These are phyloP conservation scores for Chaetoderma sp. DNA, from an alignment of 2,888 invertebrate species.

Conservation along the genomic window DNA sequence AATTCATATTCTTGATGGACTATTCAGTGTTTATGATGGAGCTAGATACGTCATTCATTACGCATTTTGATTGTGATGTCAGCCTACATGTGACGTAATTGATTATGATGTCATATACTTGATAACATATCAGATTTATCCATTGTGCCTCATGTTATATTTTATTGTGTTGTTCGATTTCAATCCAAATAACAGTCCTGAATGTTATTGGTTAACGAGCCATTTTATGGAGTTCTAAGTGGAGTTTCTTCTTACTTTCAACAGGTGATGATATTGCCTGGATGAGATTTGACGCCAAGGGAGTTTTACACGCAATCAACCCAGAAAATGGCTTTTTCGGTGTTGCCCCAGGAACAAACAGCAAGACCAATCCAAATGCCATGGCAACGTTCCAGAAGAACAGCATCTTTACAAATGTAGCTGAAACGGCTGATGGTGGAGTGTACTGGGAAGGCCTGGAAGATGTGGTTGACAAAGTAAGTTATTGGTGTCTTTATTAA, in stretches of 20 bases:
- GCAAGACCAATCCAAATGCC: constrained; percentile 93
- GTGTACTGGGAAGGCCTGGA: constrained; percentile 99
- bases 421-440: constrained; percentile 92
- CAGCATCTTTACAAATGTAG: constrained; percentile 98
- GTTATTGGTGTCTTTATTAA: too few relatives aligned
- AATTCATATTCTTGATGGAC: too few relatives aligned
- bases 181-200: too few relatives aligned
- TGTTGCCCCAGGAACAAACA: constrained; percentile 95
- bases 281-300: constrained; percentile 73
- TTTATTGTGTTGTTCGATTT: too few relatives aligned
- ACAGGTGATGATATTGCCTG: constrained; percentile 93
- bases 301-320: constrained; percentile 93
- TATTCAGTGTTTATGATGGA: too few relatives aligned
- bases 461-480: constrained; percentile 73
- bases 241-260: background rate
- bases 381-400: constrained; percentile 92
- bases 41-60: too few relatives aligned
- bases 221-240: background rate
- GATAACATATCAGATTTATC: too few relatives aligned
- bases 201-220: too few relatives aligned
- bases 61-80: too few relatives aligned
- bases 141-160: too few relatives aligned
- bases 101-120: too few relatives aligned
- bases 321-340: constrained; percentile 99
- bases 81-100: too few relatives aligned